Evolutionary conservation across 2,888 invertebrate genomes (phyloP).

Genomic region (Bellardia bayeri): DNA sequence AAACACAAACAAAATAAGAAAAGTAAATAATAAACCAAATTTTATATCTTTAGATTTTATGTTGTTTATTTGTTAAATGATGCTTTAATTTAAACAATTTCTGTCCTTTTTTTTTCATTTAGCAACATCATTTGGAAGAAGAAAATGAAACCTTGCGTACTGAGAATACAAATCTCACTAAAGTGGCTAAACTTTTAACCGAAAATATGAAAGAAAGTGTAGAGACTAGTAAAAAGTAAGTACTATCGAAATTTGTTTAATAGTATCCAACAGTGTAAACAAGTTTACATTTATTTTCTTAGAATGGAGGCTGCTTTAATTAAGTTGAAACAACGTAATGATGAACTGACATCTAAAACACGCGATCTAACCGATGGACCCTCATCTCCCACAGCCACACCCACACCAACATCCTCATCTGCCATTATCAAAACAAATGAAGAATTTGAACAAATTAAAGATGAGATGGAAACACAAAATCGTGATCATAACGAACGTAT

Average conservation of each 20-base stretch:
- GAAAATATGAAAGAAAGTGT: constrained; percentile 84
- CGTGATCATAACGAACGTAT: constrained; percentile 83
- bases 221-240: constrained; percentile 83
- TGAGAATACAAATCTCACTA: constrained; percentile 83
- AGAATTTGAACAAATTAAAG: constrained; percentile 80
- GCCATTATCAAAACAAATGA: constrained; percentile 76
- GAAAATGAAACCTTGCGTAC: constrained; percentile 82
- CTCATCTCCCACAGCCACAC: constrained; percentile 46
- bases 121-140: constrained; percentile 84
- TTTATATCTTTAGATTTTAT: not conserved
- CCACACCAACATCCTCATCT: constrained; percentile 74
- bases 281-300: not conserved
- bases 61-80: constrained; percentile 19
- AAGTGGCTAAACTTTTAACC: constrained; percentile 83
- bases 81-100: not conserved
- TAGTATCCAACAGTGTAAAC: not conserved
- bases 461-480: constrained; percentile 81
- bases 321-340: constrained; percentile 83
- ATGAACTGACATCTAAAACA: constrained; percentile 80
- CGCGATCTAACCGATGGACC: constrained; percentile 81
- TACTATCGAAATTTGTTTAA: not conserved
- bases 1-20: not conserved
- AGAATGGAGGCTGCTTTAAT: constrained; percentile 84
- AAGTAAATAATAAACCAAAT: not conserved
- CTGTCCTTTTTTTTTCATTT: not conserved